Evolutionary conservation across 1,140 invertebrate genomes (phyloP), one percentile per base, ranked within the genome.

Genomic region (Euura lappo): DNA sequence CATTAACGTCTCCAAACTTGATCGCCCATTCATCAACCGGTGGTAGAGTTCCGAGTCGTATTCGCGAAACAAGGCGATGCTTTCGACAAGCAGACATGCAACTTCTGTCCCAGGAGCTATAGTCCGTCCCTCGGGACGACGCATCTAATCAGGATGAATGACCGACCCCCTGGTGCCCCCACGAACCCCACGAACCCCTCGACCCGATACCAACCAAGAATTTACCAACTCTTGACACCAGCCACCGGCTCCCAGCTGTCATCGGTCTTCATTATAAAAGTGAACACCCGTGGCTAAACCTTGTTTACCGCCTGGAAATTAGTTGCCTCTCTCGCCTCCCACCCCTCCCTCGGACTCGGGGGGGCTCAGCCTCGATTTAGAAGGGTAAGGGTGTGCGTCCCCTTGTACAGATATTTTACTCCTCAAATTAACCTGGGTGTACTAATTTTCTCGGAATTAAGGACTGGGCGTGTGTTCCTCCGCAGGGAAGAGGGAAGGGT

Each of bases 181-280:
- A 6, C 51, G 28, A 60, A 60, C 5, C 51, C 51, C 51, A 3
- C 13, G 51, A 60, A 60, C 51, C 51, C 51, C 81, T 81, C 76
- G 79, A 60, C 51, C 51, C 10, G 51, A 28, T 6, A n/a, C 51
- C 8, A 60, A 8, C 13, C 13, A 60, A 8, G 8, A 60, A n/a
- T 6, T 60, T n/a, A 60, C 76, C 76, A 73, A 75, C 60, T 79
- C n/a, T 81, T 73, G 77, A 73, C 71, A 77, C 78, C 78, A 76
- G 80, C 80, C 51, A 60, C 51, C 42, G 51, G 10, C 13, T 45
- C 65, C 66, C 47, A 11, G 66, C 72, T 82, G 81, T 83, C 82
- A 82, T 83, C 82, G 80, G 82, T 83, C 81, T 83, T 82, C 82
- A 80, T 83, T 83, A 83, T 79, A 81, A 83, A 82, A 81, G 78